Evolutionary conservation across 2,113 vertebrate species (phyloP).

Genomic region (Ifrita kowaldi): DNA sequence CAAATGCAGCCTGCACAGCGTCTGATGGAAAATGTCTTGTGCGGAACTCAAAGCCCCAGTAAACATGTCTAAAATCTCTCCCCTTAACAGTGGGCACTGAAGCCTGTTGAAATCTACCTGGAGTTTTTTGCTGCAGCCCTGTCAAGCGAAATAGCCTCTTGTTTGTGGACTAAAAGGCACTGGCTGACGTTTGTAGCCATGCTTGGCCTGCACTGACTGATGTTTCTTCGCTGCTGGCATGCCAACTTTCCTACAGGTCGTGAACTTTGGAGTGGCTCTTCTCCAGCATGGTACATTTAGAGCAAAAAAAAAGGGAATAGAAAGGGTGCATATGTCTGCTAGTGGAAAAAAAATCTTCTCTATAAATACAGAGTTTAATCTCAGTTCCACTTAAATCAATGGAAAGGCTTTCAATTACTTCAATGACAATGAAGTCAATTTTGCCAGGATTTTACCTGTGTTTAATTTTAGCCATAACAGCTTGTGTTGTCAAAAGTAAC

Average conservation of each 20-base stretch:
- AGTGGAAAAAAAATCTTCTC: neutral
- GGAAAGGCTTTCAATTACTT: neutral
- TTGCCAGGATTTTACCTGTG: neutral
- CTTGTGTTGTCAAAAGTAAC: neutral
- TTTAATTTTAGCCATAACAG: neutral
- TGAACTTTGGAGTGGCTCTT: neutral
- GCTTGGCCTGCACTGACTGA: neutral
- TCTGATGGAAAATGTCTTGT: neutral
- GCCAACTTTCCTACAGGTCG: neutral
- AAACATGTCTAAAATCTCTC: neutral
- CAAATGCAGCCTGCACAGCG: neutral
- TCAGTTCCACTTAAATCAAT: neutral
- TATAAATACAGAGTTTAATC: neutral
- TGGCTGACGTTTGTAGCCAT: rapidly evolving
- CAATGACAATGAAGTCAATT: neutral
- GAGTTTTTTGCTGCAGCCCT: neutral
- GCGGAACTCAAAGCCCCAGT: neutral
- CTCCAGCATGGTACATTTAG: neutral
- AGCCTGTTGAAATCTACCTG: neutral
- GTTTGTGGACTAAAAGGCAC: neutral
- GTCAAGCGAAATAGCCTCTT: neutral
- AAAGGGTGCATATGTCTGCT: neutral
- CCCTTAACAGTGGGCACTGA: neutral
- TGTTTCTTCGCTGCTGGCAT: neutral
- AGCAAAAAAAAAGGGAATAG: neutral